These are phyloP conservation scores for Conops quadrifasciatus DNA, from an alignment of 2,888 invertebrate genomes.

Conservation along the genomic window DNA sequence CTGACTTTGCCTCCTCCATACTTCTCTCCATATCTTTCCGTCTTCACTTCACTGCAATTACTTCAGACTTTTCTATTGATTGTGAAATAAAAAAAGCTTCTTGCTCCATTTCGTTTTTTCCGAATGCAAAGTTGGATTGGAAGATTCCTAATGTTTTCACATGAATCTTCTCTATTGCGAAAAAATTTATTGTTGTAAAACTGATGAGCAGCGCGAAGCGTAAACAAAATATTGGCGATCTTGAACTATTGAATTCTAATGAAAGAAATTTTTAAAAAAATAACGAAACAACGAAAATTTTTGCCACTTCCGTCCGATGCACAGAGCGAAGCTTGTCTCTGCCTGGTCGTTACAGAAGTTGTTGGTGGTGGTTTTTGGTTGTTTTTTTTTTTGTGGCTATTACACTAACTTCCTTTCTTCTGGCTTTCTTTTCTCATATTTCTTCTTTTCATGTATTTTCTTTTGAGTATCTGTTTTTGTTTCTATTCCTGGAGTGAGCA, in stretches of 20 bases:
- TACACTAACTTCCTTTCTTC: constrained; percentile 23
- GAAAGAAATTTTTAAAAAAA: constrained; percentile 39
- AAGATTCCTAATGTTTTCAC: not conserved
- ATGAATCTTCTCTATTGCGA: too few species aligned
- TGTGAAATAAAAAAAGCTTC: not conserved
- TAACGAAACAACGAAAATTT: constrained; percentile 39
- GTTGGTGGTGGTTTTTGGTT: not conserved
- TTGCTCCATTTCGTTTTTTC: not conserved
- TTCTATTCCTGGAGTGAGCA: constrained; percentile 2
- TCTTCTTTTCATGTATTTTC: constrained; percentile 28
- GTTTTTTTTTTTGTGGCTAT: constrained; percentile 8
- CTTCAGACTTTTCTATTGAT: not conserved
- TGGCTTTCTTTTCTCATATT: constrained; percentile 8
- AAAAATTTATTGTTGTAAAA: not conserved
- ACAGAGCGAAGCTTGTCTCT: constrained; percentile 38
- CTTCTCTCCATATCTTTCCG: too few species aligned
- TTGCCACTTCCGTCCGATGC: constrained; percentile 42
- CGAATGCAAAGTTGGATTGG: not conserved
- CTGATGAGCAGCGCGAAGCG: not conserved
- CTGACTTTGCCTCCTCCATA: not conserved
- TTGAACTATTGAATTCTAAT: constrained; percentile 35
- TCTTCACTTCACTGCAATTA: too few species aligned
- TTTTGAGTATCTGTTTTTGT: constrained; percentile 1
- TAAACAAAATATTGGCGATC: constrained; percentile 34
- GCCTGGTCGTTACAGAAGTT: not conserved